Base-by-base conservation (phyloP, 2,888 invertebrate species). In the Drosophila flavopinicola region DNA sequence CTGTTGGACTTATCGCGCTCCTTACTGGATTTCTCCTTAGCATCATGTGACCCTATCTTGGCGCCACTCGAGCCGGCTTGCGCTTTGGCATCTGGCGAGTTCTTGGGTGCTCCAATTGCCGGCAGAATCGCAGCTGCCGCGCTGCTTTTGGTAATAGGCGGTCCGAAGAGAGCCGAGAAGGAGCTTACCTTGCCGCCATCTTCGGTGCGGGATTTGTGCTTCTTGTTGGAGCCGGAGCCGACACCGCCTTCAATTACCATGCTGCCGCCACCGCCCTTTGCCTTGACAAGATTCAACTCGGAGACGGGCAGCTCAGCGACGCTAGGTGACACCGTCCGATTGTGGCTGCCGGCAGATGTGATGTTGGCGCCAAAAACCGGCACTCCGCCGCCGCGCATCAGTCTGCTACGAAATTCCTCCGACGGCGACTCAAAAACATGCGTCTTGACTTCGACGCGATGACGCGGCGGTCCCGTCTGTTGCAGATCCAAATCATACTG, bases 401-500 rank as follows among this genome's bases (percentile, higher is more conserved):
- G 92, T 88, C 96, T 97, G 80, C 95, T 94, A 61, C 94, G 94
- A 91, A 98, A 98, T 54, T 99, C 98, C 68, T 98, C 98, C 65
- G 95, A 94, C 6, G 97, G 96, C 87, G 94, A 95, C 85, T 94
- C 93, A 90, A 99, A 97, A 45, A 96, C 94, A 88, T 96, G 94
- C 78, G 95, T 95, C 89, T 98, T 97, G 85, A 94, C 94, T 61
- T 96, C 94, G 59, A 93, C 93, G 77, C 94, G 94, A 86, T 93
- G 93, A 61, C 95, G 93, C 3, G 95, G 93, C 41, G 95, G 94
- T 1, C 96, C 96, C 78, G 94, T 94, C 10, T 93, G 93, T 91
- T 96, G 96, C 61, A 99, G 92, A 85, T 94, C 94, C 71, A 99
- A 93, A 91, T 98, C 98, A 92, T 99, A 99, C 51, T 93, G 92